Evolutionary conservation across 2,113 vertebrate genomes (phyloP).

Genomic region (Erpornis zantholeuca): DNA sequence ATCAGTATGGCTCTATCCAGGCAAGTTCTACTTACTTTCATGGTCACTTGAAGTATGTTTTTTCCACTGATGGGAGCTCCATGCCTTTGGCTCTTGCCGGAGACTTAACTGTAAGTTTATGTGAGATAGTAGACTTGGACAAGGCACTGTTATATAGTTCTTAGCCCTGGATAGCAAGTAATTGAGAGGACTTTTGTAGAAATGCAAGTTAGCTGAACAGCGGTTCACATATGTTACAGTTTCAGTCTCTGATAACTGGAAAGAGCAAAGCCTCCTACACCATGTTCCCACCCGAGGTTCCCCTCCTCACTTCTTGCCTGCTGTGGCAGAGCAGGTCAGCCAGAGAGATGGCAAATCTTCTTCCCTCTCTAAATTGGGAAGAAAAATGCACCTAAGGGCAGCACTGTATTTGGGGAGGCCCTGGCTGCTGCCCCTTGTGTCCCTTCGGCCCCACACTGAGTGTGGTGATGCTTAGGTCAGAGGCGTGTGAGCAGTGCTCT

Average conservation of each 20-base stretch:
- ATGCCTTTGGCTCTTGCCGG: neutral
- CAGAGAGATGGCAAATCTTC: neutral
- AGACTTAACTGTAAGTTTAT: neutral
- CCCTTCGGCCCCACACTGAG: neutral
- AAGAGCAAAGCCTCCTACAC: neutral
- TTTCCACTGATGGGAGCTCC: neutral
- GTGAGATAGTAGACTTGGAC: neutral
- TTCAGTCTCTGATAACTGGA: neutral
- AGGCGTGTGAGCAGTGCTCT: fast-evolving
- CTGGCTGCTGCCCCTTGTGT: neutral
- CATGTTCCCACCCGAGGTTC: neutral
- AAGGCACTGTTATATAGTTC: neutral
- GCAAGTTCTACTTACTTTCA: neutral
- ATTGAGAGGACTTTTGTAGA: neutral
- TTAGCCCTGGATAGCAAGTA: neutral
- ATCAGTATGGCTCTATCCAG: neutral
- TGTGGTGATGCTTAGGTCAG: fast-evolving
- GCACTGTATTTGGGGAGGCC: too few species aligned
- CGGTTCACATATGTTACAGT: neutral
- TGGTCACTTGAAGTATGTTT: neutral
- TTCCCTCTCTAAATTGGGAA: neutral
- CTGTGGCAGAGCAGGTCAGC: neutral
- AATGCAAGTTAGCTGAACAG: neutral
- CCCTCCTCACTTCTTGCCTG: neutral
- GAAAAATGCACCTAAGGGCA: neutral